Conservation (phyloP, 2,888 invertebrate genomes). For the Sesamia inferens region DNA sequence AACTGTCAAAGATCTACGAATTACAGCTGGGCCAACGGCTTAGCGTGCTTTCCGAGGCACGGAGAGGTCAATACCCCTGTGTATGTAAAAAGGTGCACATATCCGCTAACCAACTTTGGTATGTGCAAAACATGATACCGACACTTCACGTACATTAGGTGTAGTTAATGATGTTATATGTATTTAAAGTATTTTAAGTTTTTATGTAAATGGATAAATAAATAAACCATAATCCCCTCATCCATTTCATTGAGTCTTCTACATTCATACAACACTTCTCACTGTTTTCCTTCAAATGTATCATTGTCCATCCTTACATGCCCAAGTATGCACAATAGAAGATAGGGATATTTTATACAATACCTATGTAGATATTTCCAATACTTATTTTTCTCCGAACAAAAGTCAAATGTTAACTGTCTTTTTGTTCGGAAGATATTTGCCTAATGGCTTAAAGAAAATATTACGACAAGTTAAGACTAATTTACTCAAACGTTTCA, state of each 20-base stretch:
- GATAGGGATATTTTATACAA: background rate
- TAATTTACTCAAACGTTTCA: conserved; percentile 35
- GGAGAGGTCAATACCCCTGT: too few species aligned
- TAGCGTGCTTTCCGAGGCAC: too few species aligned
- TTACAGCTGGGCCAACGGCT: too few species aligned
- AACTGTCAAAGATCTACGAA: too few species aligned
- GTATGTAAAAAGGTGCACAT: too few species aligned
- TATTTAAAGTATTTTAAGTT: too few species aligned
- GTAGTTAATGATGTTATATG: too few species aligned
- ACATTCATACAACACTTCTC: background rate
- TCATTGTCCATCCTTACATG: background rate
- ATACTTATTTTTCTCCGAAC: conserved; percentile 18
- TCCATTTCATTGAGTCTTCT: background rate
- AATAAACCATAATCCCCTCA: too few species aligned
- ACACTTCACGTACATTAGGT: too few species aligned
- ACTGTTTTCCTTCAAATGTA: background rate
- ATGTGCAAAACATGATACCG: too few species aligned
- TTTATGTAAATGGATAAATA: too few species aligned
- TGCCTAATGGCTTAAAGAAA: conserved; percentile 27
- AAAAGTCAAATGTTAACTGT: conserved; percentile 35
- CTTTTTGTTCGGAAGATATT: conserved; percentile 24
- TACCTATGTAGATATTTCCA: background rate
- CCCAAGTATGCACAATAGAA: background rate
- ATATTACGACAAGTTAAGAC: conserved; percentile 15
- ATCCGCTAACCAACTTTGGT: too few species aligned